Percentiles rank a stretch among this genome's conserved stretches.
Evolutionary conservation across 2,888 invertebrate species (phyloP).

Genomic region (Argyra leucocephala): DNA sequence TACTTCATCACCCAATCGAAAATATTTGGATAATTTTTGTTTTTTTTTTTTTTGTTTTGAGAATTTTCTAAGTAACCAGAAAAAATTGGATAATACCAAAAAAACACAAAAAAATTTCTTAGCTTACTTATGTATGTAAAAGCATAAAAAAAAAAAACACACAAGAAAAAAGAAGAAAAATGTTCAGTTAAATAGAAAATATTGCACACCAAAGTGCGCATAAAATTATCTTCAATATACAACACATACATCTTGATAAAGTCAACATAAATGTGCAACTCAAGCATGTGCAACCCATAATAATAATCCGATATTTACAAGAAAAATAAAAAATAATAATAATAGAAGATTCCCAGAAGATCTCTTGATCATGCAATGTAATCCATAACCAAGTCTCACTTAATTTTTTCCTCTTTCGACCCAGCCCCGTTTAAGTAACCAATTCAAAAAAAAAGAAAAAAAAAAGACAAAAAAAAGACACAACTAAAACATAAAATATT

Average conservation of each 20-base stretch:
- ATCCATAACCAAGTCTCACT: background rate
- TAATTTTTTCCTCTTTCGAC: background rate
- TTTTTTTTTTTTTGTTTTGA: background rate
- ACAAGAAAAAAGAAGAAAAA: no score
- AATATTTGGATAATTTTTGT: background rate
- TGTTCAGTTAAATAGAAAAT: background rate
- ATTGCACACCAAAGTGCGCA: background rate
- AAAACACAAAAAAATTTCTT: no score
- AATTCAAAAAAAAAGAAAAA: background rate
- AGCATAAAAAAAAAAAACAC: no score
- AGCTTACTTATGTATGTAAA: no score
- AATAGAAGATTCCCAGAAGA: background rate
- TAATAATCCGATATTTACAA: background rate
- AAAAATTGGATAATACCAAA: no score
- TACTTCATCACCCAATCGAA: background rate
- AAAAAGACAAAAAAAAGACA: background rate
- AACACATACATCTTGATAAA: background rate
- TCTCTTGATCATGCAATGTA: background rate
- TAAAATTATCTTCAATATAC: background rate
- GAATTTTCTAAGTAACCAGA: background rate
- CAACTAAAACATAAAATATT: background rate
- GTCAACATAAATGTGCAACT: background rate
- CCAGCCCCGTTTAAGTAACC: background rate
- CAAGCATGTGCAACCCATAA: background rate
- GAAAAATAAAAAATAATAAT: background rate